phyloP scores from a whole-genome alignment of 2,113 vertebrate genomes.

The Melanerpes formicivorus region DNA sequence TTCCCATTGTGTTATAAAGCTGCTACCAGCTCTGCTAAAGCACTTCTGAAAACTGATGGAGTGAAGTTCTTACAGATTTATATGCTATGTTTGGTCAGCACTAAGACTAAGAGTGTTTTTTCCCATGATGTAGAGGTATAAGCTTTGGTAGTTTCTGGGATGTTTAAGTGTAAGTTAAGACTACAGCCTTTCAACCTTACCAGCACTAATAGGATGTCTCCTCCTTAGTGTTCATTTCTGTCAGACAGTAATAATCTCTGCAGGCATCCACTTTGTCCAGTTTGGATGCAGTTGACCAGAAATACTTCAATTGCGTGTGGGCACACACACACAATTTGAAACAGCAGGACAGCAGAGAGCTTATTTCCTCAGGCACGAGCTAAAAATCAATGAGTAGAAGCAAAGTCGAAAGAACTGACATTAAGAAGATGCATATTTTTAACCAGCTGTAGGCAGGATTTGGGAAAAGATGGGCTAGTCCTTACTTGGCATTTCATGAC shows the following conservation, averaged over 20 bases:
- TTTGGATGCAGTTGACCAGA: background rate
- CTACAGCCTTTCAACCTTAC: background rate
- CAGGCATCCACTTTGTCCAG: background rate
- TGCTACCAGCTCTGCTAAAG: background rate
- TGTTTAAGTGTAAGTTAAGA: background rate
- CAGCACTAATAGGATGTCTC: background rate
- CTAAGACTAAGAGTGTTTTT: background rate
- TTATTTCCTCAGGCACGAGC: background rate
- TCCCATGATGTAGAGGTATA: background rate
- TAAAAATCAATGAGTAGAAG: background rate
- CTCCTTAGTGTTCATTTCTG: background rate
- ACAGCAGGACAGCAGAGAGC: background rate
- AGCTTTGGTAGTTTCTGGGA: background rate
- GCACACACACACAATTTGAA: background rate
- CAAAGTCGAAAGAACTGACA: background rate
- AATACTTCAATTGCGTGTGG: background rate
- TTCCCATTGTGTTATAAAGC: background rate
- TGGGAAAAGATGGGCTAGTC: background rate
- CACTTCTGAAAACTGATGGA: background rate
- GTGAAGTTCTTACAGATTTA: background rate
- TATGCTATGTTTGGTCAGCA: too few species aligned
- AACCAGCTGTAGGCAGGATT: background rate
- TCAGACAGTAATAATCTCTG: background rate
- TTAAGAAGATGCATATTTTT: background rate
- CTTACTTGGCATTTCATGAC: background rate